Percentiles rank a stretch among this genome's conserved stretches.
Conservation (phyloP, 1,140 invertebrate genomes). For the Trichonephila inaurata region DNA sequence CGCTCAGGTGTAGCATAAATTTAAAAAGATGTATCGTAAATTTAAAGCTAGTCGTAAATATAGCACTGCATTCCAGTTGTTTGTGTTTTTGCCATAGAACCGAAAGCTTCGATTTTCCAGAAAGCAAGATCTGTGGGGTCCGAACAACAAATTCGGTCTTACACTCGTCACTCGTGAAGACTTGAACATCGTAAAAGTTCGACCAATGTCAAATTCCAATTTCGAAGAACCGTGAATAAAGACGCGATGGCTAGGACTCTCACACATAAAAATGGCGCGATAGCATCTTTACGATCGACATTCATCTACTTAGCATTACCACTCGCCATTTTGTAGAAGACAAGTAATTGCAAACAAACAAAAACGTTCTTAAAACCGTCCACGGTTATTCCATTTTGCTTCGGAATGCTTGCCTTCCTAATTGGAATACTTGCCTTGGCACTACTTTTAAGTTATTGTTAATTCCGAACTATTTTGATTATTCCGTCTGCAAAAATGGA, state of each 20-base stretch:
- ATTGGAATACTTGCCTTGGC: neutral
- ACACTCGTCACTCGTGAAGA: neutral
- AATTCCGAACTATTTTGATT: neutral
- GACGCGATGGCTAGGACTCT: neutral
- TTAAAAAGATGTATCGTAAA: no score
- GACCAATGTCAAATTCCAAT: constrained; percentile 19
- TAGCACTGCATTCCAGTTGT: no score
- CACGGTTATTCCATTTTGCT: neutral
- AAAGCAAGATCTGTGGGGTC: neutral
- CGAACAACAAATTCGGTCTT: neutral
- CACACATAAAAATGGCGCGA: neutral
- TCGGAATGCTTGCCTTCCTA: neutral
- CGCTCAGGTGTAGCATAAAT: no score
- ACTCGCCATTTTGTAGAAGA: neutral
- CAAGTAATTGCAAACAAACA: neutral
- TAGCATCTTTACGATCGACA: constrained; percentile 22
- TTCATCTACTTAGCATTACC: neutral
- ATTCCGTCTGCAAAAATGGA: neutral
- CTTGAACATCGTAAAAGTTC: neutral
- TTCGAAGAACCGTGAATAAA: neutral
- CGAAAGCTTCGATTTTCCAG: neutral
- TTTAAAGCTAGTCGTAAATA: no score
- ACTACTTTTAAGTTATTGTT: neutral
- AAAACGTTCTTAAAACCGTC: neutral
- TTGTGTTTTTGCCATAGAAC: neutral